Evolutionary conservation across 2,113 vertebrate species (phyloP), one percentile per base, ranked within the genome.

Genomic region (Anas platyrhynchos): DNA sequence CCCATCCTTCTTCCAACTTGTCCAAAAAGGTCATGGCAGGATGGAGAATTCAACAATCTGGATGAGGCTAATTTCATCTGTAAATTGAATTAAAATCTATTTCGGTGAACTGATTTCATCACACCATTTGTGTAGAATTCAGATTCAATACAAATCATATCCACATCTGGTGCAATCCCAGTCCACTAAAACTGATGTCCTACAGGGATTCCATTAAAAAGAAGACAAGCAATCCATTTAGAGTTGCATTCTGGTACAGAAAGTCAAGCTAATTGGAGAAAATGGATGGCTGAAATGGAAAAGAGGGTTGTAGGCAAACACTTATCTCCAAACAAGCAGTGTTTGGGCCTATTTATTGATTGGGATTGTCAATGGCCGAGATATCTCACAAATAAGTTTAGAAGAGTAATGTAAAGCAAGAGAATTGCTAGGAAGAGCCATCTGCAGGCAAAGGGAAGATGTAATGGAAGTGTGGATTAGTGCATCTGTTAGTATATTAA

Each of bases 11-110:
- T 91, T 89, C 65, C 68, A 61, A 31, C 43, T 76, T 69, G 46
- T 86, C 81, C 67, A 5, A 32, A 87, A 82, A 91, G 73, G 63
- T 88, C 91, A 63, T 2, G 17, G 59, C 68, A 67, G 68, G 68
- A 63, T 85, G 79, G 72, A 91, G 67, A 73, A 55, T 15, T 2
- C 25, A 59, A 68, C 46, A 27, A 3, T 59, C 52, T 26, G 83
- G 56, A 73, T 13, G 59, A 91, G 66, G 80, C 16, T 79, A 83
- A 83, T 91, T 38, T 50, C 69, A 23, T 17, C 86, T 52, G 36
- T n/a, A 65, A 87, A 93, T 82, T 25, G 83, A 94, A 97, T 85
- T 31, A 82, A 76, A 69, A 58, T 61, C 48, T 54, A 81, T 56
- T 55, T 54, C 52, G 52, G 50, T 73, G 48, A 67, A 61, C 77